These are phyloP conservation scores for Hydrochoerus hydrochaeris DNA, from an alignment of 2,113 vertebrate genomes.

Conservation along the genomic window DNA sequence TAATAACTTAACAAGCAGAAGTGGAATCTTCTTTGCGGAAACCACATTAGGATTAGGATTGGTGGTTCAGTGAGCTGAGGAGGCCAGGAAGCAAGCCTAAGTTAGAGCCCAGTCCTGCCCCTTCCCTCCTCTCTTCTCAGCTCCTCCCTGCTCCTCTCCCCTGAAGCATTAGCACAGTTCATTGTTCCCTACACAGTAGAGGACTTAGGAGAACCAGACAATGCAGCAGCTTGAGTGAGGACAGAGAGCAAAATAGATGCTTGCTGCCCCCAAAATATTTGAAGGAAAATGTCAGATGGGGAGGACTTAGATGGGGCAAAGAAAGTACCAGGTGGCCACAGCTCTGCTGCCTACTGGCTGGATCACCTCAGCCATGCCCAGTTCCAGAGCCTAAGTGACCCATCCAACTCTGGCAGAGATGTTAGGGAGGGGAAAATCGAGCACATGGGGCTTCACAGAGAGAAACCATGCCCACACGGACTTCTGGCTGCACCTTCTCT, in stretches of 20 bases:
- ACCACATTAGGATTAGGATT: not conserved
- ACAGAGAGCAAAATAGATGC: not conserved
- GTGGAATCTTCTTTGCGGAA: not conserved
- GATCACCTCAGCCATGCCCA: not conserved
- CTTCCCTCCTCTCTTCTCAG: not conserved
- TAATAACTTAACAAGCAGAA: not conserved
- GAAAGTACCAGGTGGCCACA: not conserved
- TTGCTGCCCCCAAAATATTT: not conserved
- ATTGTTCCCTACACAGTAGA: fast-evolving
- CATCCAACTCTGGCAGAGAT: not conserved
- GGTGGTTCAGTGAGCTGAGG: fast-evolving
- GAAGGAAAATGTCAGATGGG: not conserved
- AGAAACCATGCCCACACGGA: fast-evolving
- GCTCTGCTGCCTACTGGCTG: not conserved
- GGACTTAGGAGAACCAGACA: not conserved
- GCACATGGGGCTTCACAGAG: fast-evolving
- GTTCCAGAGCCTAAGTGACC: not conserved
- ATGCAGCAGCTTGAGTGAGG: too few species aligned
- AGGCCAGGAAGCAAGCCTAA: not conserved
- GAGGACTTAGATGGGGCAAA: not conserved
- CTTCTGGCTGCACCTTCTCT: not conserved
- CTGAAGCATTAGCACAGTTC: not conserved
- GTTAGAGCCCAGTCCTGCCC: not conserved
- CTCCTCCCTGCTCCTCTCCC: not conserved
- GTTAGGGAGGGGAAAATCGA: not conserved